Evolutionary conservation across 1,140 invertebrate genomes (phyloP), one percentile per base, ranked within the genome.

Genomic region (Pachyrhynchus sulphureomaculatus): DNA sequence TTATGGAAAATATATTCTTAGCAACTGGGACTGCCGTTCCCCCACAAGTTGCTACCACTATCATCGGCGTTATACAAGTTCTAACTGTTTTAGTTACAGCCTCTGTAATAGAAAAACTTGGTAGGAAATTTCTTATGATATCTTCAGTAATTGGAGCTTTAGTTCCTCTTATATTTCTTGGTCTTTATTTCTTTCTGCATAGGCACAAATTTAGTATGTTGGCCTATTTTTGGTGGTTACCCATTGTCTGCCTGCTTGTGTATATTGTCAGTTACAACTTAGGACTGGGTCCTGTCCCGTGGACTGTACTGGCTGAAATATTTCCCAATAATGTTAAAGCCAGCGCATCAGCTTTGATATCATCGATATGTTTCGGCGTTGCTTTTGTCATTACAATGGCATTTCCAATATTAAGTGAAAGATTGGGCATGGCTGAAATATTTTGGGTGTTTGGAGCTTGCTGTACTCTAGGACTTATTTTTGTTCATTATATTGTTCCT

Each of bases 281-380:
- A 13, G 90, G 89, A 1, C 86, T 91, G 64, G 91, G 91, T 0
- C 89, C 92, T 0, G 76, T 95, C 12, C 89, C 91, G 0, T 93
- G 91, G 90, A 84, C 90, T 0, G 82, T 95, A 21, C 86, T 92
- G 81, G 86, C 86, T 2, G 90, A 95, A 75, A 83, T 93, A 66
- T 90, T 93, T 66, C 85, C 92, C 1, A 78, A 85, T 0, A 85
- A 88, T 64, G 84, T 91, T 0, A 88, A 91, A 72, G 85, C 88
- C 0, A 76, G 84, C 5, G 90, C 90, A 0, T 86, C 88, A 1
- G 84, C 88, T 0, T 77, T 92, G 4, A 86, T 87, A 0, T 86
- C 90, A 0, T 84, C 84, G 42, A 81, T 85, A 42, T 92, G 88
- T 68, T 95, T 92, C 90, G 68, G 82, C 0, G 74, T 88, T 36